Evolutionary conservation across 2,888 invertebrate species (phyloP).

Genomic region (Epinotia brunnichana): DNA sequence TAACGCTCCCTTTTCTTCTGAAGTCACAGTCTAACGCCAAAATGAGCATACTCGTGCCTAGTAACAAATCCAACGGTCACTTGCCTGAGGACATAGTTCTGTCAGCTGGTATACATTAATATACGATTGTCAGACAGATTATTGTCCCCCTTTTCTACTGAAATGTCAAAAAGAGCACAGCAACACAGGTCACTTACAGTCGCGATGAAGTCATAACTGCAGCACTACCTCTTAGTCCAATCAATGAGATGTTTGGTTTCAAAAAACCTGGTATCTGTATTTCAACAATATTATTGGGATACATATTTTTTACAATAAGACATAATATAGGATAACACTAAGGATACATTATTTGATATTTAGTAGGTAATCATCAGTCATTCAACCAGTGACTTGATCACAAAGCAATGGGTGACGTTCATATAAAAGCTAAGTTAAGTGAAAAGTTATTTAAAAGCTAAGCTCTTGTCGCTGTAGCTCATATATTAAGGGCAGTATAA

Average conservation of each 20-base stretch:
- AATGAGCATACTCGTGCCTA: neutral
- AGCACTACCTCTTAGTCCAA: constrained; percentile 50
- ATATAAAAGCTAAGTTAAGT: no score
- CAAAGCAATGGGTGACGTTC: no score
- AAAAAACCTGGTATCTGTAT: no score
- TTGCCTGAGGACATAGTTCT: neutral
- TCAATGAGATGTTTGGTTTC: neutral
- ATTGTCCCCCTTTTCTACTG: constrained; percentile 17
- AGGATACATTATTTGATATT: no score
- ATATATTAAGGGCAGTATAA: no score
- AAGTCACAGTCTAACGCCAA: neutral
- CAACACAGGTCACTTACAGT: constrained; percentile 57
- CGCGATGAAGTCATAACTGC: constrained; percentile 73
- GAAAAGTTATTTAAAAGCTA: no score
- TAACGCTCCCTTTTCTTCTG: neutral
- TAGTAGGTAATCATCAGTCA: no score
- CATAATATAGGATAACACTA: no score
- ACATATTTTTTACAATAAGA: no score
- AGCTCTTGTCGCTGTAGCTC: no score
- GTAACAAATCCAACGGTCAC: neutral
- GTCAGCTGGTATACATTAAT: neutral
- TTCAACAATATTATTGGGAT: no score
- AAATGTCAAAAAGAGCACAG: constrained; percentile 29
- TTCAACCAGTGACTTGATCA: no score
- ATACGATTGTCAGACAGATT: constrained; percentile 3